A percentile compares a stretch with the other conserved stretches of the same genome.
Conservation (phyloP, 2,888 invertebrate species). For the Phymatocera aterrima region DNA sequence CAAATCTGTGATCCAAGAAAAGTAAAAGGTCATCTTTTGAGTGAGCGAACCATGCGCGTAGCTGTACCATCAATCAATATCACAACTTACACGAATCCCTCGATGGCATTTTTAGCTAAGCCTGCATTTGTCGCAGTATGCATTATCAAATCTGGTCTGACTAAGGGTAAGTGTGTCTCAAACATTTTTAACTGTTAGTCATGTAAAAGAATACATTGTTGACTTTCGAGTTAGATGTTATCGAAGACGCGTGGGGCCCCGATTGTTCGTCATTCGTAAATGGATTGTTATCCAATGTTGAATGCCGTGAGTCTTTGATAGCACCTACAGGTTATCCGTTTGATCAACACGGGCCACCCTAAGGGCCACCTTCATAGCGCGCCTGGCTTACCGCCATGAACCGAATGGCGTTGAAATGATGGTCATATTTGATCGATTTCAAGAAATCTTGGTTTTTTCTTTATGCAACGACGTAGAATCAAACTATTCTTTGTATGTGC, state of each 20-base stretch:
- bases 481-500: background rate
- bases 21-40: slow-evolving; percentile 79
- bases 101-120: slow-evolving; percentile 82
- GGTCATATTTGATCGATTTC: slow-evolving; percentile 34
- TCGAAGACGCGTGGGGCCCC: too few species aligned
- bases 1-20: slow-evolving; percentile 55
- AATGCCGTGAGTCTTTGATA: too few species aligned
- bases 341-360: too few species aligned
- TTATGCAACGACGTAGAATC: slow-evolving; percentile 1
- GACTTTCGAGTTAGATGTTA: too few species aligned
- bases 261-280: too few species aligned
- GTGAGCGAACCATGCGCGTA: slow-evolving; percentile 81
- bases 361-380: background rate
- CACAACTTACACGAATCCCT: slow-evolving; percentile 87
- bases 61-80: slow-evolving; percentile 84
- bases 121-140: slow-evolving; percentile 79
- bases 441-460: background rate
- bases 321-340: too few species aligned
- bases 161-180: slow-evolving; percentile 70
- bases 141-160: slow-evolving; percentile 64
- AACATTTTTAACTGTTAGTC: too few species aligned
- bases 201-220: too few species aligned
- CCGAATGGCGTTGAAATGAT: background rate
- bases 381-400: background rate
- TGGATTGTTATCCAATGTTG: too few species aligned